Base-by-base conservation (phyloP, 2,113 vertebrate genomes). In the Myotis brandtii region DNA sequence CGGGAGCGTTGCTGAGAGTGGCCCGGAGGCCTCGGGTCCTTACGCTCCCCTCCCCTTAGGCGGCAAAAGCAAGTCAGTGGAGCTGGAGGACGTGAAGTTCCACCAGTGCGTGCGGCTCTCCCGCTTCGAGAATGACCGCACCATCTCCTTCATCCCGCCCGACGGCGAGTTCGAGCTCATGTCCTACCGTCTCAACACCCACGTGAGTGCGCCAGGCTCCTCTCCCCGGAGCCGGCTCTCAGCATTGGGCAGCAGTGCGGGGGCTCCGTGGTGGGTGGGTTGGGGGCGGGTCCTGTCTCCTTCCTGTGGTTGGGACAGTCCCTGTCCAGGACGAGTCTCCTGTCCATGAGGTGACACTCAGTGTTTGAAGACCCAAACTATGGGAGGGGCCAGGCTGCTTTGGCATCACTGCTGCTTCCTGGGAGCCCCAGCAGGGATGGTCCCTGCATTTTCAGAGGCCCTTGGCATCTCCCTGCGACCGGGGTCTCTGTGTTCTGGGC, bases 131-230 rank as follows among this genome's bases (percentile, higher is more conserved):
- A 99, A 98, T 0, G 99, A 99, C 98, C 98, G 99, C 18, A 99
- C 99, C 64, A 99, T 99, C 98, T 99, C 99, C 89, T 99, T 99
- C 98, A 99, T 99, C 94, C 99, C 99, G 0, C 99, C 99, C 0
- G 99, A 99, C 0, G 99, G 99, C 0, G 99, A 99, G 95, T 99
- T 99, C 1, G 99, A 99, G 93, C 99, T 99, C 91, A 99, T 99
- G 99, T 99, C 99, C 80, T 99, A 99, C 94, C 99, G 99, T 86
- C 99, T 99, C 95, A 99, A 99, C 97, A 99, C 99, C 3, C 99
- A 99, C 48, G 99, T 99, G 81, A 97, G 48, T 84, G n/a, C 5
- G 0, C 85, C 34, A 9, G 8, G 17, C 4, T 3, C 66, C 30
- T 9, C 5, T 1, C 21, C 13, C 17, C 40, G 14, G 4, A 1